Base-by-base conservation (phyloP, 2,888 invertebrate species). In the Cantharis lateralis region DNA sequence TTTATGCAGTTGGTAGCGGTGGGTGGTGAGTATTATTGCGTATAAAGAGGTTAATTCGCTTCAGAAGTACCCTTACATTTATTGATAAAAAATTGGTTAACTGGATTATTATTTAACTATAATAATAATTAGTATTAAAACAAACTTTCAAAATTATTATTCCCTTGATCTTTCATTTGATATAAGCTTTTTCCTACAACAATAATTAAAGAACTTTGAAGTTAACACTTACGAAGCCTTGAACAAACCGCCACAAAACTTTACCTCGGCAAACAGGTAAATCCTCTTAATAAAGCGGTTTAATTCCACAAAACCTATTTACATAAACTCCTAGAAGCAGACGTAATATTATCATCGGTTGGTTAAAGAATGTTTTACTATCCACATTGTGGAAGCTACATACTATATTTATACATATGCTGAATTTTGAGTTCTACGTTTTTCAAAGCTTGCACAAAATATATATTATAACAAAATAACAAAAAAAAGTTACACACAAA, bases 271-370 rank as follows among this genome's bases (percentile, higher is more conserved):
- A 79, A 81, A 82, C 83, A 84, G 83, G 84, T 83, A 83, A 84
- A 84, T 84, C 83, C 84, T 82, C 83, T 83, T 84, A 83, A 83
- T 84, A 84, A 82, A 82, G 83, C 81, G 84, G 84, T 83, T 80
- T 83, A 82, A 81, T 81, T 82, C 83, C 81, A 78, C 80, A 82
- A 72, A 75, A 81, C 82, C 82, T 83, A 84, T 84, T 84, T 84
- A 82, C 82, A 81, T 82, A 82, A 81, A 81, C 80, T 80, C 75
- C 79, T 75, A 71, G 71, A 75, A 75, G 76, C 72, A 78, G 69
- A 77, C 75, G 74, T 72, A 71, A 75, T 70, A 68, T 68, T 71
- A 75, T 75, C 70, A 71, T 75, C 75, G 75, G 66, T 75, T 75
- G 48, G 48, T 48, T 48, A 48, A 48, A 48, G 48, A 48, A 48